Conservation (phyloP, 1,140 invertebrate genomes). For the Gyrodactylus bullatarudis region DNA sequence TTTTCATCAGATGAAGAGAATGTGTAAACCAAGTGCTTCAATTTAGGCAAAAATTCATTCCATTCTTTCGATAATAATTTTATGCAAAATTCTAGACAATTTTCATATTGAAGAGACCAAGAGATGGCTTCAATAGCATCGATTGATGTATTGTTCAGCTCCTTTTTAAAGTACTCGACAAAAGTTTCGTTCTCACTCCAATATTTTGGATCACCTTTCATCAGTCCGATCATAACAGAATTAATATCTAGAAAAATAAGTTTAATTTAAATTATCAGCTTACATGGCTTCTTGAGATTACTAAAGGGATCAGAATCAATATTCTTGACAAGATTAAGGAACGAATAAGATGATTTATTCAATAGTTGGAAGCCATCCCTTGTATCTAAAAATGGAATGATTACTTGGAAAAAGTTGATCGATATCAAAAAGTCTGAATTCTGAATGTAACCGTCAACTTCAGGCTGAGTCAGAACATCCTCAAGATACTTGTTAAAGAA, state of each 20-base stretch:
- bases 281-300: neutral
- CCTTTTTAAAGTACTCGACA: neutral
- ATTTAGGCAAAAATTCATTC: neutral
- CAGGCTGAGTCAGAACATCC: neutral
- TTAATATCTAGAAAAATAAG: neutral
- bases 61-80: neutral
- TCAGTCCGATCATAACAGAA: neutral
- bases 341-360: neutral
- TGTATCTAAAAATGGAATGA: neutral
- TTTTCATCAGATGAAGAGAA: neutral
- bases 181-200: neutral
- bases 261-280: neutral
- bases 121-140: neutral
- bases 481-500: too few relatives aligned
- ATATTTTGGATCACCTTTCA: neutral
- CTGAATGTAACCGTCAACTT: neutral
- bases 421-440: neutral
- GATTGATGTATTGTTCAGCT: neutral
- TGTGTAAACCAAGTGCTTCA: neutral
- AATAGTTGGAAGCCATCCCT: neutral
- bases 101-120: neutral
- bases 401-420: neutral
- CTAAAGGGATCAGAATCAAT: neutral
- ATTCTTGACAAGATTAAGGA: neutral
- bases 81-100: neutral